These are phyloP conservation scores for Helarctos malayanus DNA, from an alignment of 2,797 vertebrate species.

Conservation along the genomic window DNA sequence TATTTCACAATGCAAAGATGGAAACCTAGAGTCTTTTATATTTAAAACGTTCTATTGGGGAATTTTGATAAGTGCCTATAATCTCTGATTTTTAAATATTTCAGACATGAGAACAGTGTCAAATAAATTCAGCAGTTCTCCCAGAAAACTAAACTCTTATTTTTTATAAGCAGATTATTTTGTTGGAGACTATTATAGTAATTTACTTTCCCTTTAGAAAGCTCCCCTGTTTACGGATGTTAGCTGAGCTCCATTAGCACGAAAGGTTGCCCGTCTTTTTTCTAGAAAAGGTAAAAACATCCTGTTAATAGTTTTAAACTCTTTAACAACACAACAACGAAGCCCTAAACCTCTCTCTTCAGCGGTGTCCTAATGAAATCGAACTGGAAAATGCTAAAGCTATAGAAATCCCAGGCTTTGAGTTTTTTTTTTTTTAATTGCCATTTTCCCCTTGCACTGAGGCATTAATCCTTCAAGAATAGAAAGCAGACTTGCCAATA, in stretches of 20 bases:
- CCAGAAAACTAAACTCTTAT: neutral
- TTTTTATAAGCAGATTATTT: neutral
- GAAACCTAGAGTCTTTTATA: neutral
- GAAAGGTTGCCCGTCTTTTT: constrained; percentile 61
- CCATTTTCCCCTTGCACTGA: constrained; percentile 55
- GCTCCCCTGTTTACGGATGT: neutral
- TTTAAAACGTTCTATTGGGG: neutral
- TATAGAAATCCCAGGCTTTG: constrained; percentile 49
- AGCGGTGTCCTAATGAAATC: constrained; percentile 11
- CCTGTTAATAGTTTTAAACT: constrained; percentile 66
- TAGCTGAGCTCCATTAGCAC: constrained; percentile 11
- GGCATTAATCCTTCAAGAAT: constrained; percentile 72
- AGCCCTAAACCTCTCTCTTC: neutral
- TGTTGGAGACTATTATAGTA: neutral
- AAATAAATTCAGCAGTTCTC: neutral
- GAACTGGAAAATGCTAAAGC: constrained; percentile 20
- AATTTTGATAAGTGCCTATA: neutral
- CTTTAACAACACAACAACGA: neutral
- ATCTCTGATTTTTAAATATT: constrained; percentile 1
- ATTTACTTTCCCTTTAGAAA: neutral
- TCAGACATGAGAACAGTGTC: neutral
- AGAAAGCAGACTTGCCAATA: constrained; percentile 33
- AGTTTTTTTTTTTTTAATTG: constrained; percentile 53
- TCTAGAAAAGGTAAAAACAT: constrained; percentile 62
- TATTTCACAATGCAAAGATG: neutral